Base-by-base conservation (phyloP, 2,888 invertebrate species). In the Acronicta leporina region DNA sequence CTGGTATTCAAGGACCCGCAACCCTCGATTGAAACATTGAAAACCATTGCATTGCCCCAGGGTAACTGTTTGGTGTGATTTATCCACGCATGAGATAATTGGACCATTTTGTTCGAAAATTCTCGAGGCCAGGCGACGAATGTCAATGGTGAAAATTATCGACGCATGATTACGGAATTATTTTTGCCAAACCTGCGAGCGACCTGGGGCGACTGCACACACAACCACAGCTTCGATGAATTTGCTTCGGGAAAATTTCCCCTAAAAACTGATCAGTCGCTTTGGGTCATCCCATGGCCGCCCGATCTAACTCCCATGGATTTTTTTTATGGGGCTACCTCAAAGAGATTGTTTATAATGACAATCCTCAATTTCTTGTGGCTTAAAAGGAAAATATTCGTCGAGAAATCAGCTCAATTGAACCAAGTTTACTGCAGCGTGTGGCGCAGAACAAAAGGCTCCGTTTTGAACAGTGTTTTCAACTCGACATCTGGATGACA, bases 61-160 rank as follows among this genome's bases (percentile, higher is more conserved):
- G 54, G 68, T 72, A 52, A 75, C 75, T 41, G 70, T 75, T 69
- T 72, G 72, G 66, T 67, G 63, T n/a, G 73, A 71, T 8, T 70
- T 79, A 58, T 75, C 73, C 47, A 50, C 58, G 51, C 49, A 58
- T 51, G 65, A 54, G 15, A 73, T 69, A 45, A 66, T 72, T 53
- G 65, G 63, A 47, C 54, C 48, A 66, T 74, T 68, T 41, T 55
- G n/a, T n/a, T n/a, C n/a, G n/a, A 69, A 72, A 65, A 74, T 71
- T 15, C 63, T 15, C 55, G 56, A 9, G 53, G 54, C 46, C 71
- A 61, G n/a, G 66, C 66, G 44, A 63, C 43, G 3, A 68, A 60
- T 65, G 67, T 73, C 13, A 66, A 72, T 30, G 20, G 63, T 64
- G 68, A 64, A 9, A 57, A 60, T 55, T 70, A 77, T 67, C 45